These are phyloP conservation scores for Oreocharis arfaki DNA, from an alignment of 2,113 vertebrate species.

Conservation along the genomic window DNA sequence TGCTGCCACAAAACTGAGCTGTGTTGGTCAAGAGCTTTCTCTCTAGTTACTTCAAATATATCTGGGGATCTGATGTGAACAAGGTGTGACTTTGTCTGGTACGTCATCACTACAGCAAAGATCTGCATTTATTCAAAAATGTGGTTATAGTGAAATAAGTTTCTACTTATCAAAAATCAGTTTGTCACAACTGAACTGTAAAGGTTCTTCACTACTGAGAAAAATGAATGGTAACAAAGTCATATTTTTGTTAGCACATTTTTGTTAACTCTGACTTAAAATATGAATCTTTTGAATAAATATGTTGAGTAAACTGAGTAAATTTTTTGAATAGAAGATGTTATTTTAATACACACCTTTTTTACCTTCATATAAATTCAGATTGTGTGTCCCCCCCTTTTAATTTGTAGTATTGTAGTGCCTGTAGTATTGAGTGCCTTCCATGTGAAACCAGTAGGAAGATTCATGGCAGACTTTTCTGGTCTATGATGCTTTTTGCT, in stretches of 20 bases:
- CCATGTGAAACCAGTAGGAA: background rate
- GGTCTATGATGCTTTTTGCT: background rate
- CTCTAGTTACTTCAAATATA: background rate
- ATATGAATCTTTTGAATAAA: background rate
- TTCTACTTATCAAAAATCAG: too few species aligned
- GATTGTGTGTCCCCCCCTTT: background rate
- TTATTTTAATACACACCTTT: background rate
- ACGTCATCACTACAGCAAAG: background rate
- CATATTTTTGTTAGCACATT: background rate
- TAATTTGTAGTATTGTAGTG: background rate
- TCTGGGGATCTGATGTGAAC: background rate
- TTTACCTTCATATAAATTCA: background rate
- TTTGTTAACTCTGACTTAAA: background rate
- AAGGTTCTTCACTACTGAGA: background rate
- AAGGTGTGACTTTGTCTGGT: background rate
- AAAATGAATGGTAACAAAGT: background rate
- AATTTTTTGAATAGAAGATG: background rate
- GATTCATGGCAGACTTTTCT: background rate
- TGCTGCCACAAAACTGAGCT: background rate
- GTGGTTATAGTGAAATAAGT: background rate
- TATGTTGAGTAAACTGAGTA: background rate
- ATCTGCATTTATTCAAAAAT: background rate
- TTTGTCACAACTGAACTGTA: background rate
- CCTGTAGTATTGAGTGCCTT: background rate
- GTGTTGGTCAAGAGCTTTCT: background rate